Percentiles rank a stretch among this genome's conserved stretches.
Evolutionary conservation across 2,797 vertebrate species (phyloP).

Genomic region (Hyperoplus immaculatus): DNA sequence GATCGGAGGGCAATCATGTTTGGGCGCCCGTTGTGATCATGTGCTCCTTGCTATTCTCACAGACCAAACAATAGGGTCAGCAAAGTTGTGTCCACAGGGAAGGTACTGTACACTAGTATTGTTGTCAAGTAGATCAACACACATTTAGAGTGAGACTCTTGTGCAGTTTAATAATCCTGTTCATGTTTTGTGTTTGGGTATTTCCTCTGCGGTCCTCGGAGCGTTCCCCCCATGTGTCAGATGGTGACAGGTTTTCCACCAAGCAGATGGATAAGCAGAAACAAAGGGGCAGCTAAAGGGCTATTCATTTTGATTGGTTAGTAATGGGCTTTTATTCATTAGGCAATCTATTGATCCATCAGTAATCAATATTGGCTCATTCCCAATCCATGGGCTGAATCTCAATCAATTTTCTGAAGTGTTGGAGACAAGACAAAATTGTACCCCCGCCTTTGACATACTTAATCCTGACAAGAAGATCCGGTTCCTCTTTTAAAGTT

Average conservation of each 20-base stretch:
- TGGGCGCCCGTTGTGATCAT: slow-evolving; percentile 54
- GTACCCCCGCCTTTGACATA: slow-evolving; percentile 18
- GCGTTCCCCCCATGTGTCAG: slow-evolving; percentile 12
- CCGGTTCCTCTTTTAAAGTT: slow-evolving; percentile 39
- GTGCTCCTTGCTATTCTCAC: slow-evolving; percentile 45
- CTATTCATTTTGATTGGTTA: slow-evolving; percentile 72
- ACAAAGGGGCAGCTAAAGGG: slow-evolving; percentile 68
- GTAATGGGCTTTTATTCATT: slow-evolving; percentile 72
- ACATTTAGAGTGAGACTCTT: slow-evolving; percentile 34
- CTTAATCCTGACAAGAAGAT: slow-evolving; percentile 31
- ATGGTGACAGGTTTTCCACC: slow-evolving; percentile 32
- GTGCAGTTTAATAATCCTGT: slow-evolving; percentile 46
- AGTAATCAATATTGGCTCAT: slow-evolving; percentile 69
- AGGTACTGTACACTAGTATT: slow-evolving; percentile 28
- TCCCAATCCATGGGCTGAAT: slow-evolving; percentile 62
- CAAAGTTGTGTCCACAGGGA: slow-evolving; percentile 47
- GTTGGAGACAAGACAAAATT: slow-evolving; percentile 49
- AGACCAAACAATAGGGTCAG: slow-evolving; percentile 62
- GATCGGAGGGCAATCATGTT: slow-evolving; percentile 45
- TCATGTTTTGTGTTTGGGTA: slow-evolving; percentile 38
- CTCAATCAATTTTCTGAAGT: slow-evolving; percentile 72
- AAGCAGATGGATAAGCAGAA: slow-evolving; percentile 52
- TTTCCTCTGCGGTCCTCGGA: slow-evolving; percentile 36
- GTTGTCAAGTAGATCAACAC: slow-evolving; percentile 56
- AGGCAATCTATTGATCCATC: slow-evolving; percentile 73